Percentiles rank a stretch among this genome's conserved stretches.
Conservation (phyloP, 2,888 invertebrate species). For the Rhyacophila evoluta region DNA sequence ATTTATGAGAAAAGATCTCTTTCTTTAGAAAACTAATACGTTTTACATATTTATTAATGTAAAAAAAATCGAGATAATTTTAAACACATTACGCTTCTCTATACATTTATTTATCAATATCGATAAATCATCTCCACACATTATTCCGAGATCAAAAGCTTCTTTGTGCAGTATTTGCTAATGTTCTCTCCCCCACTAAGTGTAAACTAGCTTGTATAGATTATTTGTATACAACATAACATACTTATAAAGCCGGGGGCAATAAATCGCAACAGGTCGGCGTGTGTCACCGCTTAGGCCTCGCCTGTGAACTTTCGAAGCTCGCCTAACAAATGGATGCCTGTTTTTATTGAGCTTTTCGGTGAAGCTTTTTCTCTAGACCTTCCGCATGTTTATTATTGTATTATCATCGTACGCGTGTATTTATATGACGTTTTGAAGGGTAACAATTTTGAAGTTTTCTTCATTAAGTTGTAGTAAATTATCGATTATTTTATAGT, state of each 20-base stretch:
- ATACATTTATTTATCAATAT: not conserved
- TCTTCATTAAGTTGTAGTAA: too few relatives aligned
- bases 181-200: not conserved
- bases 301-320: constrained; percentile 14
- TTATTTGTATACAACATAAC: not conserved
- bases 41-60: too few relatives aligned
- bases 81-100: not conserved
- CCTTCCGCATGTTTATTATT: too few relatives aligned
- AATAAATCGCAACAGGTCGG: constrained; percentile 48
- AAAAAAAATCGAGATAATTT: too few relatives aligned
- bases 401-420: too few relatives aligned
- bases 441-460: too few relatives aligned
- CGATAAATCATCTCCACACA: not conserved
- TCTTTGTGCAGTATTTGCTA: not conserved
- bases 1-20: too few relatives aligned
- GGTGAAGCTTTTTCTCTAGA: not conserved
- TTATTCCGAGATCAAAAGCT: not conserved
- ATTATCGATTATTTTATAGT: too few relatives aligned
- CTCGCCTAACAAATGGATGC: constrained; percentile 7
- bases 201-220: not conserved
- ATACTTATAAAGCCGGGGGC: constrained; percentile 15
- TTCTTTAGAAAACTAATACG: too few relatives aligned
- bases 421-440: too few relatives aligned
- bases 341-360: not conserved
- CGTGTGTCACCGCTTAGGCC: constrained; percentile 25